phyloP scores from a whole-genome alignment of 1,140 invertebrate genomes.

The Uloborus diversus region DNA sequence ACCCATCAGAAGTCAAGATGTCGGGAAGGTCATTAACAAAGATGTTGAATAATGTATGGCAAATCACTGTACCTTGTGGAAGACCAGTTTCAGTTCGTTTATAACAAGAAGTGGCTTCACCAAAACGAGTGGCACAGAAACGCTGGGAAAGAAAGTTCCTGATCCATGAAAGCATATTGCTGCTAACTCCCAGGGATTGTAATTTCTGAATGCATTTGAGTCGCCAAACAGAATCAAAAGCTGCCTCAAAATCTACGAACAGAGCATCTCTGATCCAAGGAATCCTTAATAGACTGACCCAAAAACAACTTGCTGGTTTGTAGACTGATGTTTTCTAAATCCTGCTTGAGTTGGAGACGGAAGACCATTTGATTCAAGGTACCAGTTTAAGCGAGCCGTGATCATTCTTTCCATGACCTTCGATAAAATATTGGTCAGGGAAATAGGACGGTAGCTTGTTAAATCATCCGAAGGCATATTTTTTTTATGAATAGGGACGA shows the following conservation, averaged over 20 bases:
- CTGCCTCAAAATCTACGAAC: conserved; percentile 2
- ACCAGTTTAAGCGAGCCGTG: not conserved
- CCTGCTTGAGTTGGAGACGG: not conserved
- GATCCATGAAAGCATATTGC: conserved; percentile 3
- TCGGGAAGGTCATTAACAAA: too few relatives aligned
- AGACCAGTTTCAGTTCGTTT: not conserved
- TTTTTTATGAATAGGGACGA: not conserved
- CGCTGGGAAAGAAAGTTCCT: not conserved
- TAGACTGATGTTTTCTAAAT: not conserved
- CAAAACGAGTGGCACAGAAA: not conserved
- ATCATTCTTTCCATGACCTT: not conserved
- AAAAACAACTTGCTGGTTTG: not conserved
- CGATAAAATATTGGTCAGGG: not conserved
- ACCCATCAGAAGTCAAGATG: too few relatives aligned
- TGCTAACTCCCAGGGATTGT: not conserved
- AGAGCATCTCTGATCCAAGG: not conserved
- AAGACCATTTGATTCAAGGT: not conserved
- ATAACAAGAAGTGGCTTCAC: not conserved
- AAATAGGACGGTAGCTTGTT: not conserved
- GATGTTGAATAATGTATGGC: too few relatives aligned
- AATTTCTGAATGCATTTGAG: not conserved
- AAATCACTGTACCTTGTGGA: too few relatives aligned
- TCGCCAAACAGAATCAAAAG: not conserved
- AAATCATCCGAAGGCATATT: not conserved
- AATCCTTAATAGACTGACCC: not conserved